Evolutionary conservation across 2,113 vertebrate species (phyloP).

Genomic region (Pterocles orientalis): DNA sequence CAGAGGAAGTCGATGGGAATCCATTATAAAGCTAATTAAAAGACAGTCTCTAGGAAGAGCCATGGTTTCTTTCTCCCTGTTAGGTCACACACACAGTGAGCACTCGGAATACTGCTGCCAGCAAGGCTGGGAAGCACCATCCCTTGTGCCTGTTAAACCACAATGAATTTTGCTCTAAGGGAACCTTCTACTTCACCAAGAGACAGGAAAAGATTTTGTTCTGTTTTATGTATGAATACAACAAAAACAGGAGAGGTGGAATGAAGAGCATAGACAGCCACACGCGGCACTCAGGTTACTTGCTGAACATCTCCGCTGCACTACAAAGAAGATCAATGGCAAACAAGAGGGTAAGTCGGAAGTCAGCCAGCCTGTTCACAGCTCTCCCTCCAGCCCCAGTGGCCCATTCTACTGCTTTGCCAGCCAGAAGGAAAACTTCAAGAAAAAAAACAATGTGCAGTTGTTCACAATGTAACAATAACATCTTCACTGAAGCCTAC

Average conservation of each 20-base stretch:
- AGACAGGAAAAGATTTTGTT: not conserved
- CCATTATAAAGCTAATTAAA: slow-evolving; percentile 86
- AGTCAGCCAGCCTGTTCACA: not conserved
- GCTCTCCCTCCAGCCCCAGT: not conserved
- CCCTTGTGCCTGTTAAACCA: slow-evolving; percentile 43
- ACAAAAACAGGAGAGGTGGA: not conserved
- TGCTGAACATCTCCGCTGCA: not conserved
- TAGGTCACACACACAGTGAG: slow-evolving; percentile 68
- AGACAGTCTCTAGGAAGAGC: slow-evolving; percentile 68
- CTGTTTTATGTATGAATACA: not conserved
- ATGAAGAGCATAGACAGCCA: not conserved
- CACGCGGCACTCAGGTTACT: not conserved
- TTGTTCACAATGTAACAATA: not conserved
- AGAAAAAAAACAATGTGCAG: not conserved
- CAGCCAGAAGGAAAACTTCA: not conserved
- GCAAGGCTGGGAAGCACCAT: slow-evolving; percentile 42
- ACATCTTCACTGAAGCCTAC: not conserved
- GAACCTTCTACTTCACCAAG: slow-evolving; percentile 19
- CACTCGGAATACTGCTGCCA: slow-evolving; percentile 61
- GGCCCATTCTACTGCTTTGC: not conserved
- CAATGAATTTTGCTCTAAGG: slow-evolving; percentile 48
- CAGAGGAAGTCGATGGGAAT: slow-evolving; percentile 71
- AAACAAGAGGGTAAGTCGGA: not conserved
- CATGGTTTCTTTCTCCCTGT: slow-evolving; percentile 66
- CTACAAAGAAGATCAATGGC: not conserved